Base-by-base conservation (phyloP, 2,888 invertebrate genomes). In the Clepsis dumicolana region DNA sequence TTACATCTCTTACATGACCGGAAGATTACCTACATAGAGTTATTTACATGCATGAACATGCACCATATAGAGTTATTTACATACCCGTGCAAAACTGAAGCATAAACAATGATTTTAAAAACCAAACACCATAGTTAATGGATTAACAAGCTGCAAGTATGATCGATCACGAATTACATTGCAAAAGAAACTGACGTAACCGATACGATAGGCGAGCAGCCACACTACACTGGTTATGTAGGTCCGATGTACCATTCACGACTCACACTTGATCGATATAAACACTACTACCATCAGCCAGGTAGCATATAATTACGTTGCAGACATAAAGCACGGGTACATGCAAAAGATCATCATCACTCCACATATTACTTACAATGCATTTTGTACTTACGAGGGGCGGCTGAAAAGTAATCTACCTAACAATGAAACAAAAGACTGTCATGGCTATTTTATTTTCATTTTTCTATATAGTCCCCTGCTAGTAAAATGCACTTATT, bases 211-310 rank as follows among this genome's bases (percentile, higher is more conserved):
- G 77, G 71, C 75, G 78, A 80, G 74, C 78, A 76, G 85, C 77
- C 75, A 89, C 89, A 90, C 86, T 84, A 89, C 83, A 81, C 74
- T 86, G 89, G 73, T 54, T 85, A 89, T 87, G 84, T 90, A 89
- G 91, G 91, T 89, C 81, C 72, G 73, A 75, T 77, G 75, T 74
- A 75, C 77, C 76, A 75, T 78, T 76, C 77, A 77, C 75, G 77
- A 77, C 78, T 80, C 78, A 76, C 76, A 73, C 71, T 76, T 72
- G 73, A 75, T 78, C 75, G 78, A 75, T 77, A 76, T 73, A 71
- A 75, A 75, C 72, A 74, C 70, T 70, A 74, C 70, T 71, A 70
- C 27, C 63, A 64, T 62, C 18, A 65, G 65, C 48, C 67, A 50
- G 70, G 21, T 56, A 67, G 72, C 53, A 65, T 74, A 73, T 74